Evolutionary conservation across 2,888 invertebrate genomes (phyloP).

Genomic region (Oscheius sp.): DNA sequence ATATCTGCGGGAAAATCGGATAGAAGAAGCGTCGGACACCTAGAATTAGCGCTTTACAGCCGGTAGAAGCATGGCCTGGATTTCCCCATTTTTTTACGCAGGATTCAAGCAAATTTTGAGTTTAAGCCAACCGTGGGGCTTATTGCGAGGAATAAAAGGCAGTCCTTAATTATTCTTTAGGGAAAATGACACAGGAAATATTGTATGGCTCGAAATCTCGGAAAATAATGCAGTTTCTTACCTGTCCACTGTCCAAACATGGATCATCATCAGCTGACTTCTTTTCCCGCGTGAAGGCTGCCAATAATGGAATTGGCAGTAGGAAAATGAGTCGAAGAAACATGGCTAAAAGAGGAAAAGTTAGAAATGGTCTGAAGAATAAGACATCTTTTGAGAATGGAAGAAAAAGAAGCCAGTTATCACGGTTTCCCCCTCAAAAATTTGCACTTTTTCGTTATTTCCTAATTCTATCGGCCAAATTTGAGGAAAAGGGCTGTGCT

Average conservation of each 20-base stretch:
- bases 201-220: too few relatives aligned
- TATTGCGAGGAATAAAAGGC: too few relatives aligned
- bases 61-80: too few relatives aligned
- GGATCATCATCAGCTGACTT: conserved; percentile 32
- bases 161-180: too few relatives aligned
- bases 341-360: neutral
- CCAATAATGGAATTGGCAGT: neutral
- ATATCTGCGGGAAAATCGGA: neutral
- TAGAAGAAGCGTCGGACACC: neutral
- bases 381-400: neutral
- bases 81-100: neutral
- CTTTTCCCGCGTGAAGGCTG: neutral
- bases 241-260: conserved; percentile 11
- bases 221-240: neutral
- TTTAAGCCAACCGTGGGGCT: too few relatives aligned
- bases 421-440: neutral
- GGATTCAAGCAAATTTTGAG: neutral
- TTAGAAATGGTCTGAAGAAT: neutral
- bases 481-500: neutral
- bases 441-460: too few relatives aligned
- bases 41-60: too few relatives aligned
- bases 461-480: too few relatives aligned
- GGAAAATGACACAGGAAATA: too few relatives aligned
- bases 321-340: neutral
- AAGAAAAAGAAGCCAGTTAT: neutral